Evolutionary conservation across 2,888 invertebrate species (phyloP).

Genomic region (Syritta pipiens): DNA sequence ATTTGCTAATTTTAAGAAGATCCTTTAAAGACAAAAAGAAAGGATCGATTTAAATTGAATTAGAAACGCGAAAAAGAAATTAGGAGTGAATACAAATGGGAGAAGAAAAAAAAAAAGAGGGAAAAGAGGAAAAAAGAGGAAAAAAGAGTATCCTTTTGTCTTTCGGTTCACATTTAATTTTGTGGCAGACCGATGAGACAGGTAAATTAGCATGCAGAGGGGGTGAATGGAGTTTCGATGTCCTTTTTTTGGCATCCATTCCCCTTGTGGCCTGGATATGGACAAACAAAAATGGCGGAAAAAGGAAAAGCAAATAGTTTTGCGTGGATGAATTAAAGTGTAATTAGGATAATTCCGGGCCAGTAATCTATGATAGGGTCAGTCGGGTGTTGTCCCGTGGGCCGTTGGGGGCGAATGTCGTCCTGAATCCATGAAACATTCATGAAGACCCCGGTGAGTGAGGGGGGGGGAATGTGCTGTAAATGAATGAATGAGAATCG

Average conservation of each 20-base stretch:
- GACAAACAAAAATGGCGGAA: not conserved
- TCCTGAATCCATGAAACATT: too few relatives aligned
- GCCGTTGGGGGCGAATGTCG: too few relatives aligned
- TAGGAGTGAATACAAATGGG: conserved; percentile 37
- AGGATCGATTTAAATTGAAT: conserved; percentile 67
- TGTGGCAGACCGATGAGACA: conserved; percentile 53
- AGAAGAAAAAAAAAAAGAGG: not conserved
- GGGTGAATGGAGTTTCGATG: conserved; percentile 10
- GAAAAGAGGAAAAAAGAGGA: not conserved
- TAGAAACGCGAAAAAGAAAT: conserved; percentile 60
- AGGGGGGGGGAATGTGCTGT: too few relatives aligned
- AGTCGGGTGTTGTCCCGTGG: too few relatives aligned
- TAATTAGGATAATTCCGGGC: conserved; percentile 51
- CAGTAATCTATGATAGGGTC: conserved; percentile 52
- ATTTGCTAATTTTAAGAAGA: conserved; percentile 63
- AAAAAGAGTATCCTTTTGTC: not conserved
- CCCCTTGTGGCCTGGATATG: conserved; percentile 4
- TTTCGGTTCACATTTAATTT: conserved; percentile 35
- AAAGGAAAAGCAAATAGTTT: conserved; percentile 18
- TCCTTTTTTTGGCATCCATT: conserved; percentile 4
- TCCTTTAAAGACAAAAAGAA: conserved; percentile 54
- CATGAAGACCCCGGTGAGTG: too few relatives aligned
- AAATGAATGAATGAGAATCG: too few relatives aligned
- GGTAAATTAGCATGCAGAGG: conserved; percentile 56
- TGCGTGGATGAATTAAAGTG: conserved; percentile 44